Conservation (phyloP, 2,113 vertebrate genomes). For the Ploceus nigricollis region DNA sequence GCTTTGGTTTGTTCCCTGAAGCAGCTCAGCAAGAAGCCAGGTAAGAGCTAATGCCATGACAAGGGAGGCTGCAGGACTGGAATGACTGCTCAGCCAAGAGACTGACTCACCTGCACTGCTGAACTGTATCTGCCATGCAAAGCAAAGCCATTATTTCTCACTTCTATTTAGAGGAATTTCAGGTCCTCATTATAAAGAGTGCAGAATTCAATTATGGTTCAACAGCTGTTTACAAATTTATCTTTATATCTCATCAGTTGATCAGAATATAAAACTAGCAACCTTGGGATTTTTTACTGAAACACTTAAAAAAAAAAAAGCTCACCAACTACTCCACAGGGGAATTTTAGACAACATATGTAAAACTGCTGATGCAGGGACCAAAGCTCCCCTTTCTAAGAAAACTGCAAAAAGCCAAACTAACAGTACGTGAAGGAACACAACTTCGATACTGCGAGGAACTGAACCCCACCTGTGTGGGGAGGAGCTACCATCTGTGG, state of each 20-base stretch:
- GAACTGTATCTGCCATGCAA: background rate
- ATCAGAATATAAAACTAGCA: background rate
- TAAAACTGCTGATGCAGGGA: background rate
- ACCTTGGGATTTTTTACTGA: background rate
- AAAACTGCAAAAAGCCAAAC: background rate
- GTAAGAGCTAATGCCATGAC: background rate
- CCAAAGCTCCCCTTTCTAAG: background rate
- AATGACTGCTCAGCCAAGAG: background rate
- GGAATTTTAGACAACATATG: background rate
- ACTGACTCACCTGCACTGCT: background rate
- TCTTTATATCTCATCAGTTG: background rate
- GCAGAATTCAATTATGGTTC: background rate
- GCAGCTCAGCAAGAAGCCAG: background rate
- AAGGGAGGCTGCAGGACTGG: background rate
- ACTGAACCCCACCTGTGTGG: accelerated
- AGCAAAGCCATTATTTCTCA: background rate
- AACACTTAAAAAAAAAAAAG: background rate
- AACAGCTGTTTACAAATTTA: background rate
- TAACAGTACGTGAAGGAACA: accelerated
- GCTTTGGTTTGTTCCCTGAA: background rate
- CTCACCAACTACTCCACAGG: background rate
- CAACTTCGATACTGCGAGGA: accelerated
- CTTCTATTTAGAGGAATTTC: background rate
- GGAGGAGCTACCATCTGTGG: accelerated
- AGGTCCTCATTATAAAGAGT: background rate